Evolutionary conservation across 1,140 invertebrate genomes (phyloP).

Genomic region (Rhagoletis pomonella): DNA sequence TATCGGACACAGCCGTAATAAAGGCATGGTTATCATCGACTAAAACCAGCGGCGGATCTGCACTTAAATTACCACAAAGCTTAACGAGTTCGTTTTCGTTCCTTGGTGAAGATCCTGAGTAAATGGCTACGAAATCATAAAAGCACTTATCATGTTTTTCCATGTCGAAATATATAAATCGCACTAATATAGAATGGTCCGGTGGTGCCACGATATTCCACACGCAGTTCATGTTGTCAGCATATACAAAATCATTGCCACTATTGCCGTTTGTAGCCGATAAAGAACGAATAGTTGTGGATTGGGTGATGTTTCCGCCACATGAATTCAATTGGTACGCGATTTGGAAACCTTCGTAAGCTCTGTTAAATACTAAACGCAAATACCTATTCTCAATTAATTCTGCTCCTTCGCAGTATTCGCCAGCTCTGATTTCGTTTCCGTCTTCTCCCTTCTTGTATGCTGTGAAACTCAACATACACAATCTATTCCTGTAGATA

Average conservation of each 20-base stretch:
- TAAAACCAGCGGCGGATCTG: conserved; percentile 76
- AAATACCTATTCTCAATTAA: conserved; percentile 59
- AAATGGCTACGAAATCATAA: conserved; percentile 78
- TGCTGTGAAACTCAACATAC: conserved; percentile 54
- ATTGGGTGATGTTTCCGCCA: conserved; percentile 75
- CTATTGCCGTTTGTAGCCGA: conserved; percentile 16
- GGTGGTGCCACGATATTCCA: conserved; percentile 86
- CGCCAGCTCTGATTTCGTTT: conserved; percentile 45
- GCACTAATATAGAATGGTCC: conserved; percentile 81
- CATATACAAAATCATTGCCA: conserved; percentile 60
- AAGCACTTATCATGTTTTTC: conserved; percentile 72
- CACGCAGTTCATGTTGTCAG: conserved; percentile 78
- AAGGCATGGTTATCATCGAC: conserved; percentile 78
- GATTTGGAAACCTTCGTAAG: conserved; percentile 75
- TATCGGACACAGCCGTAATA: conserved; percentile 77
- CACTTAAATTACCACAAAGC: conserved; percentile 80
- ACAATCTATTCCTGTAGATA: neutral
- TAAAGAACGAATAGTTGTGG: conserved; percentile 73
- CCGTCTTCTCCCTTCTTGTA: conserved; percentile 39
- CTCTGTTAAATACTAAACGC: conserved; percentile 61
- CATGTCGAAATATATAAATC: conserved; percentile 78
- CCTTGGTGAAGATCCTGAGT: conserved; percentile 76
- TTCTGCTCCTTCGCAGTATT: conserved; percentile 63
- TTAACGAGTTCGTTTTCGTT: conserved; percentile 74
- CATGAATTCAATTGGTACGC: conserved; percentile 75